Evolutionary conservation across 2,888 invertebrate species (phyloP), one percentile per base, ranked within the genome.

Genomic region (Idaea straminata): DNA sequence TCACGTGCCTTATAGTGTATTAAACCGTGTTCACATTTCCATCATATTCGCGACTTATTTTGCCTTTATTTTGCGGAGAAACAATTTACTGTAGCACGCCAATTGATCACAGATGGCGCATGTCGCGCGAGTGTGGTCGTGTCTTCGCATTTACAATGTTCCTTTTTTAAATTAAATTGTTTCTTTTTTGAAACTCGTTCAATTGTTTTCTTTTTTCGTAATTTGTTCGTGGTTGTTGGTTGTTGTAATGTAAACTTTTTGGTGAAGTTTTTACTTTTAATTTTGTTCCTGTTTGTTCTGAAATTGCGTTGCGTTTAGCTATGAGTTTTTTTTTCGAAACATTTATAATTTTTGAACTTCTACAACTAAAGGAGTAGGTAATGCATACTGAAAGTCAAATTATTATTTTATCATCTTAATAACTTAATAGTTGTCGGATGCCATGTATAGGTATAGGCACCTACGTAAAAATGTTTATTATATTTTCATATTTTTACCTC

Each of bases 41-140:
- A 47, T 47, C 47, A 13, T 47, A 47, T 47, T 47, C 47, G 47
- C 69, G 47, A 47, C 47, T 47, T 47, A 47, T 78, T 77, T 77
- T 78, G 76, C 47, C 47, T 47, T 47, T 47, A 47, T 82, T 83
- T 81, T 70, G 78, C 78, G 72, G 76, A 76, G 79, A 82, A 83
- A 83, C 83, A 82, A 85, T 84, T 89, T 87, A 82, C 86, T 84
- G 85, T 85, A 83, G 88, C 83, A 89, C 88, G 92, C 86, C 91
- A 91, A 91, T 92, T 90, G 89, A 82, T 70, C 76, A 83, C 87
- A 86, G 85, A 92, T 91, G 91, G 90, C 73, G 87, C 92, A 85
- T 89, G 86, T 82, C 77, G 76, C 85, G 79, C 82, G 82, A 75
- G 88, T 91, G 91, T 90, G 92, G 92, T 86, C 91, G 83, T 74